Evolutionary conservation across 2,113 vertebrate species (phyloP), one percentile per base, ranked within the genome.

Genomic region (Arenaria interpres): DNA sequence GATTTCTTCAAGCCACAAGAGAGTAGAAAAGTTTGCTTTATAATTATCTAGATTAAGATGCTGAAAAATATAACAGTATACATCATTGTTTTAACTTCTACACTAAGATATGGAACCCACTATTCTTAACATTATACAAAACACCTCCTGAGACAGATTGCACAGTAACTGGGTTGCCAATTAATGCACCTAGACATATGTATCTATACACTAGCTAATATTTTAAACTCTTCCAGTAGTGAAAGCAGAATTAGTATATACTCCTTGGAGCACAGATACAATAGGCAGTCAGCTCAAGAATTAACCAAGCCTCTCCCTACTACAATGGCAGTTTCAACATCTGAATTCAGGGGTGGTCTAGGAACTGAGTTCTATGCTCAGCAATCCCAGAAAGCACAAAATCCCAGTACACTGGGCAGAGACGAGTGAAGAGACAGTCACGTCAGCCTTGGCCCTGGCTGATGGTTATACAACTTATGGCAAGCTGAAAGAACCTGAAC

Each of bases 1-100:
- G 51, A 99, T 98, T 87, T 99, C 99, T 95, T 99, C 99, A 66
- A 99, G 98, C 99, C 99, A 99, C 35, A 99, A 93, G 27, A 99
- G 97, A 14, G 98, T 95, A 7, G 99, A 99, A 96, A 99, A 99
- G 27, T 98, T 98, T 8, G 95, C 85, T 64, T 92, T 97, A 84
- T 99, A 98, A 93, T 99, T 99, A 32, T 94, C 89, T 50, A 98
- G 87, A 43, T 96, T 98, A 93, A 99, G 94, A 48, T 77, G 96
- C 99, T 99, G 97, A 27, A 93, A 92, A 80, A 51, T 53, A 85
- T 60, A 69, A 14, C 23, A 53, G 17, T 7, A 74, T 6, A 41
- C 7, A 14, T 63, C 67, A 64, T 3, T 56, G 21, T 15, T 89
- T 8, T 50, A 53, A 50, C 17, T 56, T 87, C 64, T 14, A 82